Evolutionary conservation across 2,888 invertebrate genomes (phyloP).

Genomic region (Pseudococcus jackbeardsleyi): DNA sequence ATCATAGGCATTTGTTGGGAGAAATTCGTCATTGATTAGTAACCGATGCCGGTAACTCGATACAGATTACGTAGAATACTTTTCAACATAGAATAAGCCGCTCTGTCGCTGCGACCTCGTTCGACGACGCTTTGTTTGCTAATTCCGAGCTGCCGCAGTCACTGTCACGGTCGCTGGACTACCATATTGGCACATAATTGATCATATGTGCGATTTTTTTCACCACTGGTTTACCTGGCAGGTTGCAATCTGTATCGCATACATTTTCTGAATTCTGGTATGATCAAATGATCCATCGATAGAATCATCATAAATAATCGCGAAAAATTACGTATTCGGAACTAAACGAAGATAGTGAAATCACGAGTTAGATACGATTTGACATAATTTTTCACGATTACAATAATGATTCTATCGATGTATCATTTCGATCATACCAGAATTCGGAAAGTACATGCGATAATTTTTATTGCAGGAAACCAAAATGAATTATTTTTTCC

Average conservation of each 20-base stretch:
- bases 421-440: too few species aligned
- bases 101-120: neutral
- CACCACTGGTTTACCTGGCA: neutral
- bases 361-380: neutral
- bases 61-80: neutral
- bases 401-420: neutral
- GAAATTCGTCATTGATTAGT: constrained; percentile 33
- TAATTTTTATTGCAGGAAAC: neutral
- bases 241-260: too few species aligned
- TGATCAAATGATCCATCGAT: too few species aligned
- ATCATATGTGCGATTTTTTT: constrained; percentile 4
- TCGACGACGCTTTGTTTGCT: constrained; percentile 22
- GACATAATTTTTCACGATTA: neutral
- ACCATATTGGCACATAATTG: constrained; percentile 15
- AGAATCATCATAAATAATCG: too few species aligned
- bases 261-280: too few species aligned
- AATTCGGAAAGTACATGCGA: too few species aligned
- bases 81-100: neutral
- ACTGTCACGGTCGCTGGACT: constrained; percentile 35
- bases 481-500: neutral
- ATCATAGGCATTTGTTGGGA: neutral
- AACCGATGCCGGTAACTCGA: constrained; percentile 33
- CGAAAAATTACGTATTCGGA: too few species aligned
- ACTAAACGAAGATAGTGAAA: neutral
- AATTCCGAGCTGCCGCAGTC: constrained; percentile 9